Evolutionary conservation across 1,140 invertebrate species (phyloP), one percentile per base, ranked within the genome.

Genomic region (Anastrepha ludens): DNA sequence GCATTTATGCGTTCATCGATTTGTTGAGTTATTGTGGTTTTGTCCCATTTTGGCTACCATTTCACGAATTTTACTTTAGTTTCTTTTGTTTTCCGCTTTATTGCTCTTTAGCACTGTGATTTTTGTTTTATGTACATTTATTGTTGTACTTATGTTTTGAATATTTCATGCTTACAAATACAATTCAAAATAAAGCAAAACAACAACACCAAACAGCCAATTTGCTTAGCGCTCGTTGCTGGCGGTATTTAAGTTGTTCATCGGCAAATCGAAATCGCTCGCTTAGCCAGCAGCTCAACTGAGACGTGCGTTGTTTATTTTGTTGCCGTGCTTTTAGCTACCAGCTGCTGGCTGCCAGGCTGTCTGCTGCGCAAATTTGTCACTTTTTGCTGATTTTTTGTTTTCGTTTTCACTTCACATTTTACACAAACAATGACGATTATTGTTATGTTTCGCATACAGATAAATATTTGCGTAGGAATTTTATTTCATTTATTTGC

Each of bases 221-320:
- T 17, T 44, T 3, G 41, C 6, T 55, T 55, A 11, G 2, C 39
- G 5, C 44, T 47, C 39, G 41, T 3, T 44, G 39, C 13, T 44
- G 17, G 67, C 44, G 67, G 67, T 74, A 47, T 74, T 74, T 74
- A 74, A 74, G 67, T 74, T 74, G 67, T 74, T 74, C 44, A 74
- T 2, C 15, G 29, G 64, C 39, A 74, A 74, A 47, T 74, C 39
- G 64, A 74, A 74, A 47, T 74, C 39, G 64, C 64, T 44, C 2
- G 29, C 13, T 17, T 74, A 47, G 13, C 39, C 39, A 6, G 15
- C 41, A 44, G 41, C 67, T 74, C 13, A 74, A 47, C 67, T 74
- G 13, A 47, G 67, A 17, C 29, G 7, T 70, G 39, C 65, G 39
- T 41, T 44, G 0, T 58, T 58, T 8, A 58, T 58, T 58, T 58